Conservation (phyloP, 1,140 invertebrate genomes). For the Drosophila subobscura region DNA sequence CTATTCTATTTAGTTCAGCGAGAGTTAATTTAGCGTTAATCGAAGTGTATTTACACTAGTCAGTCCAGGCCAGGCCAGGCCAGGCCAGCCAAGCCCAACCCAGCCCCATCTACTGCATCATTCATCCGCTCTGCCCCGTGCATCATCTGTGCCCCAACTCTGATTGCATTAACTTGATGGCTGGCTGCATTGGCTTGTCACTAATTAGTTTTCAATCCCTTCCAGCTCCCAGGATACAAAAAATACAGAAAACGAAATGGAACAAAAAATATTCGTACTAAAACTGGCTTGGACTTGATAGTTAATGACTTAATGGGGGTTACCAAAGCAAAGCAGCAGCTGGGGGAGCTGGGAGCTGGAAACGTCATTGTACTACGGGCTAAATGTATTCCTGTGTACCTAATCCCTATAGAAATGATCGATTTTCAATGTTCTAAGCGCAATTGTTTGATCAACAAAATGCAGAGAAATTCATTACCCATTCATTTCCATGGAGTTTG, state of each 20-base stretch:
- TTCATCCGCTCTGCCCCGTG: too few relatives aligned
- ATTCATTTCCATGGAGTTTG: too few relatives aligned
- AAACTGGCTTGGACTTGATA: constrained; percentile 23
- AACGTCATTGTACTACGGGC: too few relatives aligned
- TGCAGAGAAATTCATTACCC: too few relatives aligned
- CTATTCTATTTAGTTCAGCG: constrained; percentile 31
- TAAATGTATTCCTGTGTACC: too few relatives aligned
- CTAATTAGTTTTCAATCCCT: constrained; percentile 62
- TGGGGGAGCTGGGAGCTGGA: neutral
- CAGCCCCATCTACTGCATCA: too few relatives aligned
- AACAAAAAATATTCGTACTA: constrained; percentile 1
- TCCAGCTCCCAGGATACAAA: neutral
- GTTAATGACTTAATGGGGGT: constrained; percentile 36
- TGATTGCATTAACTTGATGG: constrained; percentile 39
- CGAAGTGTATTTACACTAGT: constrained; percentile 62
- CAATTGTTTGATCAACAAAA: too few relatives aligned
- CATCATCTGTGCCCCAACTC: neutral
- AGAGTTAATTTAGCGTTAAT: constrained; percentile 69
- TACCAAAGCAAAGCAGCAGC: neutral
- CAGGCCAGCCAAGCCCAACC: too few relatives aligned
- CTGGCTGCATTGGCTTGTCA: constrained; percentile 44
- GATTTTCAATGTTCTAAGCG: too few relatives aligned
- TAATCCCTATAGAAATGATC: too few relatives aligned
- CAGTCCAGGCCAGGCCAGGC: too few relatives aligned
- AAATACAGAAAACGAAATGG: neutral